A percentile compares a stretch with the other conserved stretches of the same genome.
These are phyloP conservation scores for Campoletis raptor DNA, from an alignment of 2,888 invertebrate genomes.

Conservation along the genomic window DNA sequence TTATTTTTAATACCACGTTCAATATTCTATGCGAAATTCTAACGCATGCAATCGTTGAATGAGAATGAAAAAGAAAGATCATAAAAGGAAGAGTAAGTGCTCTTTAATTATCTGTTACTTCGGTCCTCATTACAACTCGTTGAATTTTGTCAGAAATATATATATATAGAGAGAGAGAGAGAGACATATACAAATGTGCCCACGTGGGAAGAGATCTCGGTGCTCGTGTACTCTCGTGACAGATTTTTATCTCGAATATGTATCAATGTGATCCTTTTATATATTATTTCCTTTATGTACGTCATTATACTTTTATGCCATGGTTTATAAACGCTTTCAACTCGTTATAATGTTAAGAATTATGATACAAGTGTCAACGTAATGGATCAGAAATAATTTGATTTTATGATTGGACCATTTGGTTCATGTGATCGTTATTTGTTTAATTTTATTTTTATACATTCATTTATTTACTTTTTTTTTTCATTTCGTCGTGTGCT, in stretches of 20 bases:
- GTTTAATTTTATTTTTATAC: background rate
- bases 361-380: background rate
- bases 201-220: conserved; percentile 73
- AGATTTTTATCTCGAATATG: background rate
- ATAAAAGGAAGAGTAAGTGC: conserved; percentile 25
- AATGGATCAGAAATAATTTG: background rate
- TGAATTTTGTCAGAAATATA: conserved; percentile 40
- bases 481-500: background rate
- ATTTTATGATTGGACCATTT: background rate
- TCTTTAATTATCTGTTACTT: conserved; percentile 58
- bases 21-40: background rate
- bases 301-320: background rate
- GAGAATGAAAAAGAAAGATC: background rate
- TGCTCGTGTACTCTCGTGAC: conserved; percentile 65
- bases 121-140: conserved; percentile 44
- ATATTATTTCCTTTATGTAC: background rate
- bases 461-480: background rate
- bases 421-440: background rate
- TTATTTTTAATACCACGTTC: background rate
- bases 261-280: background rate
- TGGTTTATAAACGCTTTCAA: background rate
- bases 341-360: background rate
- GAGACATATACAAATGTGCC: too few species aligned
- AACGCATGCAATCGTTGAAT: background rate
- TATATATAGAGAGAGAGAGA: too few species aligned